Conservation (phyloP, 2,797 vertebrate species). For the Tokudaia muenninki region DNA sequence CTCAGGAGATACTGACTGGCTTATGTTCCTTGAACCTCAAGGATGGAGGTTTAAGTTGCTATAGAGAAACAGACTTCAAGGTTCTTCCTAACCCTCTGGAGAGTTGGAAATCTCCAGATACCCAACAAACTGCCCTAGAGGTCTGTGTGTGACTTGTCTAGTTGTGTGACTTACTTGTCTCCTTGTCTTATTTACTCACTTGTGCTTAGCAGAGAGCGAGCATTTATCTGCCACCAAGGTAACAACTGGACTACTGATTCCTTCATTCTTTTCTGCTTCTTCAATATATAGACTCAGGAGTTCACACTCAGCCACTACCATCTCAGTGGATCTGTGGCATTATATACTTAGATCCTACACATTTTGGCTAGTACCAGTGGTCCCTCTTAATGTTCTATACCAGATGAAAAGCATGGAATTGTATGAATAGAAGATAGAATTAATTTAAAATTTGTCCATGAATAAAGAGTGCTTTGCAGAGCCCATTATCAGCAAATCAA, state of each 20-base stretch:
- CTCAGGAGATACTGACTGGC: neutral
- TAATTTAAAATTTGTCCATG: neutral
- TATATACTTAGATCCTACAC: neutral
- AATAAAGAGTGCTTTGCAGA: neutral
- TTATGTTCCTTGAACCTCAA: neutral
- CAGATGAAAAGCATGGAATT: neutral
- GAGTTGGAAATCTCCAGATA: accelerated
- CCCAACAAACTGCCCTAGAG: neutral
- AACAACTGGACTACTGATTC: neutral
- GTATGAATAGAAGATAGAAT: neutral
- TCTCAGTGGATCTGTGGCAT: neutral
- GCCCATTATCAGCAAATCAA: neutral
- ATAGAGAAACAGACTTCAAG: neutral
- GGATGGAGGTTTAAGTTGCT: neutral
- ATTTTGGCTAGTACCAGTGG: neutral
- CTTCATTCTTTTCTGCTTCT: neutral
- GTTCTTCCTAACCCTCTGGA: neutral
- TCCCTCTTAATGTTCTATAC: neutral
- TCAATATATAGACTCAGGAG: neutral
- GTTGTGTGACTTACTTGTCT: neutral
- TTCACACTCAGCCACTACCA: neutral
- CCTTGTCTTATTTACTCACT: neutral
- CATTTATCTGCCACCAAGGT: neutral
- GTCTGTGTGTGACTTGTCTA: neutral
- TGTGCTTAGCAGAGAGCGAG: neutral